Percentiles rank a stretch among this genome's conserved stretches.
phyloP scores from a whole-genome alignment of 2,888 invertebrate species.

The Hypomecis punctinalis region DNA sequence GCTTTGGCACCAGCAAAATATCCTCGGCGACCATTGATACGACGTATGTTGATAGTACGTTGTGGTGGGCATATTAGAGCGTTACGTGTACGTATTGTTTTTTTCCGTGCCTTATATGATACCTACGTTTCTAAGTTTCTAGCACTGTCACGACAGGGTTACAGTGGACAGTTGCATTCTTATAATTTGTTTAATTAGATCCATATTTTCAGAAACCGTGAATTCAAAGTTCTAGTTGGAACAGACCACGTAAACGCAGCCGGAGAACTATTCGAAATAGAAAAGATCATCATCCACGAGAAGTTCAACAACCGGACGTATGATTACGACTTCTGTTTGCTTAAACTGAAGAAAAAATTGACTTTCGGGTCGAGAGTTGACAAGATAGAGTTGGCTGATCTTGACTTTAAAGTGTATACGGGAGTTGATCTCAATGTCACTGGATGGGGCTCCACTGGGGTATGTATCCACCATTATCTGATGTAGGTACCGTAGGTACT shows the following conservation, averaged over 20 bases:
- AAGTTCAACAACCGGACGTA: background rate
- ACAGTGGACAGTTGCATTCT: too few species aligned
- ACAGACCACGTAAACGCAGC: conserved; percentile 4
- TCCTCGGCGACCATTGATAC: too few species aligned
- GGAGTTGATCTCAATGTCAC: conserved; percentile 6
- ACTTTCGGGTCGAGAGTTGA: conserved; percentile 13
- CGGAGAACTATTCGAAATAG: conserved; percentile 12
- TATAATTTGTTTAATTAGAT: too few species aligned
- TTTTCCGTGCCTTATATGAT: too few species aligned
- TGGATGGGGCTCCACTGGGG: conserved; percentile 15
- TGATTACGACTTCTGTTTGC: conserved; percentile 17
- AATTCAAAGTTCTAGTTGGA: conserved; percentile 12
- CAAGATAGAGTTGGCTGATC: background rate
- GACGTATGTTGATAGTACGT: too few species aligned
- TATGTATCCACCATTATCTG: background rate
- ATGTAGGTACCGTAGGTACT: too few species aligned
- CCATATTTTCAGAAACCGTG: conserved; percentile 7
- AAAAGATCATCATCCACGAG: conserved; percentile 7
- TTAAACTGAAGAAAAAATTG: conserved; percentile 26
- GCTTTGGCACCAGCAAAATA: too few species aligned
- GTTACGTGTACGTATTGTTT: too few species aligned
- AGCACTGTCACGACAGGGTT: too few species aligned
- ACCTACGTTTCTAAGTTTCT: too few species aligned
- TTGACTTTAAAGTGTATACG: background rate
- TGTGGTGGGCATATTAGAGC: too few species aligned